Conservation (phyloP, 2,797 vertebrate genomes). For the Coreius guichenoti region DNA sequence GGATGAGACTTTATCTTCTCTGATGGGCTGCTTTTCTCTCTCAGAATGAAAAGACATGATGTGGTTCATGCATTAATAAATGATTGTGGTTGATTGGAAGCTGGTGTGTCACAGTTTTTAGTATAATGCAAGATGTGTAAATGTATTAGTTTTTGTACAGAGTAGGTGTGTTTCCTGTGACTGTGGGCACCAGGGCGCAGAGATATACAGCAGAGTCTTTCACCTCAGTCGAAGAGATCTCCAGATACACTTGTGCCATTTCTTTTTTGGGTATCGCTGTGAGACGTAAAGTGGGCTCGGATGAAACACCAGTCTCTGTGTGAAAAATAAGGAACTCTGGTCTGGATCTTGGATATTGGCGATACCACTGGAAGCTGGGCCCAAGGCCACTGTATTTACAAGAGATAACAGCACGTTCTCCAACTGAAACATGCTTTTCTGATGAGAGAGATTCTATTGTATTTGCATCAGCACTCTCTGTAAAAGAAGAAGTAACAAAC, state of each 20-base stretch:
- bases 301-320: neutral
- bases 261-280: neutral
- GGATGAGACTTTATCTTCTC: neutral
- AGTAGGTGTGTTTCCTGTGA: slow-evolving; percentile 2
- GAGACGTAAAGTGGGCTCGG: slow-evolving; percentile 32
- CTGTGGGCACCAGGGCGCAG: slow-evolving; percentile 40
- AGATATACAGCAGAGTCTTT: slow-evolving; percentile 34
- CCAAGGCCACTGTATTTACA: slow-evolving; percentile 33
- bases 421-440: slow-evolving; percentile 3
- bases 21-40: neutral
- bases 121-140: neutral
- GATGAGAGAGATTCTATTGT: slow-evolving; percentile 9
- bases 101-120: neutral
- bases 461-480: neutral
- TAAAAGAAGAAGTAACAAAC: neutral
- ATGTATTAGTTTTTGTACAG: slow-evolving; percentile 6
- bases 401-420: slow-evolving; percentile 19
- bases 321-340: slow-evolving; percentile 34
- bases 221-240: slow-evolving; percentile 47
- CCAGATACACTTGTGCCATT: slow-evolving; percentile 6
- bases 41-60: neutral
- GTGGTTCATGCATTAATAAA: neutral
- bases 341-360: slow-evolving; percentile 29
- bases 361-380: slow-evolving; percentile 40
- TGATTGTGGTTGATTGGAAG: neutral